Percentiles rank a stretch among this genome's conserved stretches.
phyloP scores from a whole-genome alignment of 2,113 vertebrate species.

The Etheostoma cragini region DNA sequence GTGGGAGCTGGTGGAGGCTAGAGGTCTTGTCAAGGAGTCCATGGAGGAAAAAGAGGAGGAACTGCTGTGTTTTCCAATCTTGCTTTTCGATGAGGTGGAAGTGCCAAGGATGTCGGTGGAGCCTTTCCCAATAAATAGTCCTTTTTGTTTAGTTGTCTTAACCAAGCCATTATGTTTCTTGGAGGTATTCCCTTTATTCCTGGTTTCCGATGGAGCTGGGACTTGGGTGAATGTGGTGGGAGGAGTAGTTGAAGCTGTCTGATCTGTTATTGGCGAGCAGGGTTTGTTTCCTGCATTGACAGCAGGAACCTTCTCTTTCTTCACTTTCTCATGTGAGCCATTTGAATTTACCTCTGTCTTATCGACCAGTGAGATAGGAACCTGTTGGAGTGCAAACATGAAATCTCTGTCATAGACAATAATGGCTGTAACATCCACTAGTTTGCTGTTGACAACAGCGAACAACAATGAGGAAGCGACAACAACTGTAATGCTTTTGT shows the following conservation, averaged over 20 bases:
- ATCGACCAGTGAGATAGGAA: slow-evolving; percentile 75
- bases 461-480: slow-evolving; percentile 34
- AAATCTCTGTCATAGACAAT: slow-evolving; percentile 52
- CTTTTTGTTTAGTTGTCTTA: slow-evolving; percentile 83
- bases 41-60: slow-evolving; percentile 56
- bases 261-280: slow-evolving; percentile 53
- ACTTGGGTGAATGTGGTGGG: slow-evolving; percentile 43
- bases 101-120: slow-evolving; percentile 86
- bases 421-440: slow-evolving; percentile 45
- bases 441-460: slow-evolving; percentile 39
- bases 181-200: slow-evolving; percentile 81
- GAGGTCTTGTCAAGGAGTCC: slow-evolving; percentile 53
- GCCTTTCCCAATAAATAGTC: slow-evolving; percentile 86
- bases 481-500: slow-evolving; percentile 61
- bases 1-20: slow-evolving; percentile 42
- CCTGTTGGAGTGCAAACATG: slow-evolving; percentile 73
- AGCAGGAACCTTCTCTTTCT: slow-evolving; percentile 66
- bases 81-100: slow-evolving; percentile 88
- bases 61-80: slow-evolving; percentile 77
- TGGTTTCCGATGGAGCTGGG: slow-evolving; percentile 48
- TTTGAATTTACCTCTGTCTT: slow-evolving; percentile 78
- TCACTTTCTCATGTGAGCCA: slow-evolving; percentile 69
- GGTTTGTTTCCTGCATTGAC: slow-evolving; percentile 69
- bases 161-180: slow-evolving; percentile 85
- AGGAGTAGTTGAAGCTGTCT: slow-evolving; percentile 44